Percentiles rank a stretch among this genome's conserved stretches.
These are phyloP conservation scores for Meliscaeva auricollis DNA, from an alignment of 2,888 invertebrate genomes.

Conservation along the genomic window DNA sequence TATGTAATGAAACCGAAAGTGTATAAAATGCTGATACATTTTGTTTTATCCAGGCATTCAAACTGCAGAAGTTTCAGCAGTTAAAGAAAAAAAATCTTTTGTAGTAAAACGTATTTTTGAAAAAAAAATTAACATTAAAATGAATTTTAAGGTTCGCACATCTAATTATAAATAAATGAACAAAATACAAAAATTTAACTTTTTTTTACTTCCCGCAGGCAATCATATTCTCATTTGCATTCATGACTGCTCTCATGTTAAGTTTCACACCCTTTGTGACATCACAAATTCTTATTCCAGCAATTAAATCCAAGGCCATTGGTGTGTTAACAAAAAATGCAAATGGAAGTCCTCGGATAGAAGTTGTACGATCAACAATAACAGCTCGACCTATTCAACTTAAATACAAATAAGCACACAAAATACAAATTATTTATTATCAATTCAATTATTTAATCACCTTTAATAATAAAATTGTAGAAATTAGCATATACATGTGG, in stretches of 20 bases:
- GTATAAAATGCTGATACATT: constrained; percentile 13
- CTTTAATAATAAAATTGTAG: too few species aligned
- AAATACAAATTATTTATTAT: too few species aligned
- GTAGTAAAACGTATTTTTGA: too few species aligned
- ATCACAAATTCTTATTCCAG: constrained; percentile 39
- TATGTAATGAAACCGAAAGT: background rate
- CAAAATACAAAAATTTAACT: too few species aligned
- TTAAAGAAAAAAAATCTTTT: background rate
- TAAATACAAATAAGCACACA: background rate
- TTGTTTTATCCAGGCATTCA: background rate
- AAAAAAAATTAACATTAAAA: background rate
- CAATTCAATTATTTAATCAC: too few species aligned
- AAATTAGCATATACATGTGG: too few species aligned
- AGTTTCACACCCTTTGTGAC: background rate
- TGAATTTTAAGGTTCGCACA: constrained; percentile 41
- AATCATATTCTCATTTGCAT: background rate
- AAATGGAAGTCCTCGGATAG: constrained; percentile 26
- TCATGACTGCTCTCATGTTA: constrained; percentile 7
- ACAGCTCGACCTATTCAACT: constrained; percentile 40
- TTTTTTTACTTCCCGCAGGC: constrained; percentile 20
- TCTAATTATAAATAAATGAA: background rate
- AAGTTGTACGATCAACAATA: constrained; percentile 24
- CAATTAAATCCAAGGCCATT: constrained; percentile 16
- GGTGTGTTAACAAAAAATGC: constrained; percentile 31
- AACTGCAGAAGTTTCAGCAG: background rate